These are phyloP conservation scores for Ethmia dodecea DNA, from an alignment of 2,888 invertebrate genomes.

Conservation along the genomic window DNA sequence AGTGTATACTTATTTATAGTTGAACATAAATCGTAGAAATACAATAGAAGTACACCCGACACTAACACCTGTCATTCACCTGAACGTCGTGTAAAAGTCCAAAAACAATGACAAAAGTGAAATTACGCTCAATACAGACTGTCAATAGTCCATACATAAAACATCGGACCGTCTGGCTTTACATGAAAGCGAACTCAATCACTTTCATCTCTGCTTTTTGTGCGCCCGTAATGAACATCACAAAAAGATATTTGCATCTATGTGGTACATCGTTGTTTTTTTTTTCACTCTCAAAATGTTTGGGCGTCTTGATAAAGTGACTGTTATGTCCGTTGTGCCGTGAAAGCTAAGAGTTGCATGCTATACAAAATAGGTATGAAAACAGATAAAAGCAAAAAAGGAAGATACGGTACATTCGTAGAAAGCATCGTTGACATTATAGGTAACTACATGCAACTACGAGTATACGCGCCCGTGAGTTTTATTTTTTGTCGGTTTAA, in stretches of 20 bases:
- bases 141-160: conserved; percentile 34
- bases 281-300: conserved; percentile 44
- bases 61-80: conserved; percentile 5
- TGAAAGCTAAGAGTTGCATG: conserved; percentile 27
- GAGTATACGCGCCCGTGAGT: too few relatives aligned
- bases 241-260: conserved; percentile 68
- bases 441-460: too few relatives aligned
- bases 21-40: too few relatives aligned
- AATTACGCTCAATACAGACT: conserved; percentile 27
- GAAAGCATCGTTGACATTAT: too few relatives aligned
- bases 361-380: too few relatives aligned
- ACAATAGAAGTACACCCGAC: too few relatives aligned
- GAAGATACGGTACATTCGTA: too few relatives aligned
- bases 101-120: conserved; percentile 22
- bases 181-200: conserved; percentile 62
- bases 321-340: conserved; percentile 21
- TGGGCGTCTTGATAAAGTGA: conserved; percentile 41
- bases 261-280: conserved; percentile 62
- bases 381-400: too few relatives aligned
- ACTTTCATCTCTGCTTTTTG: conserved; percentile 64
- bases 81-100: conserved; percentile 8
- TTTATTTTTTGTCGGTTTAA: too few relatives aligned
- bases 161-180: conserved; percentile 20
- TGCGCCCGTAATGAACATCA: conserved; percentile 54
- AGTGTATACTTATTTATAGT: too few relatives aligned